phyloP scores from a whole-genome alignment of 2,797 vertebrate genomes.

The Amblyopsis hoosieri region DNA sequence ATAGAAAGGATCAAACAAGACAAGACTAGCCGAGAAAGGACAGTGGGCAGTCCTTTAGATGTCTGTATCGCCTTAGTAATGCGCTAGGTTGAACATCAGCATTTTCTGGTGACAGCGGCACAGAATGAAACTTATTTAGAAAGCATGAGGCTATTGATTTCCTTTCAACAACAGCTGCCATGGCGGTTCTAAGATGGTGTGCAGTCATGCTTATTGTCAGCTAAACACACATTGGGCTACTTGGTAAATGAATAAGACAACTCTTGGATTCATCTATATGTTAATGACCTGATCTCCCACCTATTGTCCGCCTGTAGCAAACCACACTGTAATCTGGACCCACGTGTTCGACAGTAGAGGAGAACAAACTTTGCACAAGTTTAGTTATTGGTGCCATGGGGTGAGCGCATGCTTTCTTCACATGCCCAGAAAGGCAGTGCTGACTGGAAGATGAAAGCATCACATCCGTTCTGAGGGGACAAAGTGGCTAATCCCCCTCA shows the following conservation, averaged over 20 bases:
- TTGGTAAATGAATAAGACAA: constrained; percentile 76
- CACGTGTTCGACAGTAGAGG: constrained; percentile 58
- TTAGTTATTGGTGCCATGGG: constrained; percentile 59
- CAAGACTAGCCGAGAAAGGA: not conserved
- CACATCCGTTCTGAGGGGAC: constrained; percentile 75
- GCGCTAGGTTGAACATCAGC: constrained; percentile 49
- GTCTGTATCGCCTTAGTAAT: constrained; percentile 55
- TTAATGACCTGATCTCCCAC: constrained; percentile 72
- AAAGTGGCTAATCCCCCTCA: constrained; percentile 77
- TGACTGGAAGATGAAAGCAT: constrained; percentile 79
- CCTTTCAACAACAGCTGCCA: constrained; percentile 66
- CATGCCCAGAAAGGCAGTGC: constrained; percentile 77
- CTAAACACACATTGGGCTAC: constrained; percentile 58
- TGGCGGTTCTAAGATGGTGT: constrained; percentile 44
- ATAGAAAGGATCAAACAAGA: constrained; percentile 1
- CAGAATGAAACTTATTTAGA: constrained; percentile 75
- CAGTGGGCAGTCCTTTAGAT: not conserved
- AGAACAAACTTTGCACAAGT: constrained; percentile 65
- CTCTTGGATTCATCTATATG: constrained; percentile 80
- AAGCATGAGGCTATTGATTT: constrained; percentile 77
- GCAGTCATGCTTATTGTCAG: constrained; percentile 52
- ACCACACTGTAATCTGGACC: constrained; percentile 71
- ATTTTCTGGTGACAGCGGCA: constrained; percentile 57
- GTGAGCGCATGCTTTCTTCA: constrained; percentile 70
- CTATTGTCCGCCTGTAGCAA: constrained; percentile 66